Conservation (phyloP, 2,797 vertebrate genomes). For the Fratercula arctica region DNA sequence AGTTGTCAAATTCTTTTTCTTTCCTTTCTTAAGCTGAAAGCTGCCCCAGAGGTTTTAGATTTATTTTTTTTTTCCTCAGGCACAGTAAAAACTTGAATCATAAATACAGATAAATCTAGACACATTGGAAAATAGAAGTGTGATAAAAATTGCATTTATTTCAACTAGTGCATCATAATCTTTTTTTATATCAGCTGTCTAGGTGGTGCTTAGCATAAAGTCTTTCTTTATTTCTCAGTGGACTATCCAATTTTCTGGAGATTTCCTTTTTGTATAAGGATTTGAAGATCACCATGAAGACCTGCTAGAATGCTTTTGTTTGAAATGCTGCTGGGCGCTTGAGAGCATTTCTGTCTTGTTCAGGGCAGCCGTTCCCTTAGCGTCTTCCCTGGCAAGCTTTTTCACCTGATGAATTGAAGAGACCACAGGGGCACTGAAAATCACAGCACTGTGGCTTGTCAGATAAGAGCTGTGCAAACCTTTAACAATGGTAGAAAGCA, state of each 20-base stretch:
- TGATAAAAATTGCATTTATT: conserved; percentile 33
- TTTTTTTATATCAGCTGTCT: conserved; percentile 3
- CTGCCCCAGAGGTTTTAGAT: neutral
- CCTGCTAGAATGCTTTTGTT: neutral
- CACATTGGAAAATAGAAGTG: neutral
- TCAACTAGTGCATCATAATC: neutral
- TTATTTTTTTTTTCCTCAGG: neutral
- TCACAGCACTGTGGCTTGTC: conserved; percentile 2
- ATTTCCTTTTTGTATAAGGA: neutral
- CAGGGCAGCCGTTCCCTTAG: neutral
- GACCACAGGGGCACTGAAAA: conserved; percentile 10
- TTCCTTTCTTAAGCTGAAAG: neutral
- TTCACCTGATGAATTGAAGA: neutral
- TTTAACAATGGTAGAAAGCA: neutral
- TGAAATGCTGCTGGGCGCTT: neutral
- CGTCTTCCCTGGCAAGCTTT: neutral
- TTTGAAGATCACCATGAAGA: neutral
- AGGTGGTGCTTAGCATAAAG: conserved; percentile 14
- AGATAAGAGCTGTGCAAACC: conserved; percentile 19
- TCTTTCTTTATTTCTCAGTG: conserved; percentile 12
- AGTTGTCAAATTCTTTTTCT: neutral
- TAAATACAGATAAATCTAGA: neutral
- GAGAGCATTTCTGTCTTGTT: neutral
- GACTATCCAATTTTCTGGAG: neutral
- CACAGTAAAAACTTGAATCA: neutral